These are phyloP conservation scores for Drosophila atripex DNA, from an alignment of 2,888 invertebrate genomes.

Conservation along the genomic window DNA sequence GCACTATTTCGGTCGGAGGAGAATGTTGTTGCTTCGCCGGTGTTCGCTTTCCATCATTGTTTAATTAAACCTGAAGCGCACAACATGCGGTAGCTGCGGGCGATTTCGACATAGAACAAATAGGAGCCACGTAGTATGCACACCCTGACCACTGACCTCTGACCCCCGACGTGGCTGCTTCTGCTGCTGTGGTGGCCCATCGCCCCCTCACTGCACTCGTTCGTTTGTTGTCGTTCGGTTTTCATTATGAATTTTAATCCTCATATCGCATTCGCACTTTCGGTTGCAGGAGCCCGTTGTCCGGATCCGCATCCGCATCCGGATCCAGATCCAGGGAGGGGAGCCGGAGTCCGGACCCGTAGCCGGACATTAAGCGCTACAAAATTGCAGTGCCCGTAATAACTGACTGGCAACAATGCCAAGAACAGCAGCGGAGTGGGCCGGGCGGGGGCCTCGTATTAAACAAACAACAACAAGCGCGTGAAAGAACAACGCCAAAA, in stretches of 20 bases:
- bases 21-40: slow-evolving; percentile 40
- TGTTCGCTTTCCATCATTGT: slow-evolving; percentile 70
- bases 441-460: slow-evolving; percentile 52
- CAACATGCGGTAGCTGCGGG: slow-evolving; percentile 71
- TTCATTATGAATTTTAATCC: slow-evolving; percentile 79
- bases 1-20: slow-evolving; percentile 13
- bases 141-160: background rate
- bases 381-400: slow-evolving; percentile 76
- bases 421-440: slow-evolving; percentile 25
- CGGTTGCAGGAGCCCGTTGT: slow-evolving; percentile 44
- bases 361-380: slow-evolving; percentile 71
- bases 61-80: slow-evolving; percentile 75
- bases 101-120: slow-evolving; percentile 43
- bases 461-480: slow-evolving; percentile 68
- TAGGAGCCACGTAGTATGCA: slow-evolving; percentile 21
- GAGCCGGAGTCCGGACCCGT: slow-evolving; percentile 23
- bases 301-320: slow-evolving; percentile 12
- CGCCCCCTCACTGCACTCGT: slow-evolving; percentile 7
- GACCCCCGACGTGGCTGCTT: background rate
- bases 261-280: slow-evolving; percentile 79
- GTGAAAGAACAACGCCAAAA: slow-evolving; percentile 58
- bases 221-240: slow-evolving; percentile 48
- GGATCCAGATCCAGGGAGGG: slow-evolving; percentile 10
- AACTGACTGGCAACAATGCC: slow-evolving; percentile 58
- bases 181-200: too few relatives aligned